Conservation (phyloP, 2,113 vertebrate genomes). For the Larimichthys crocea region DNA sequence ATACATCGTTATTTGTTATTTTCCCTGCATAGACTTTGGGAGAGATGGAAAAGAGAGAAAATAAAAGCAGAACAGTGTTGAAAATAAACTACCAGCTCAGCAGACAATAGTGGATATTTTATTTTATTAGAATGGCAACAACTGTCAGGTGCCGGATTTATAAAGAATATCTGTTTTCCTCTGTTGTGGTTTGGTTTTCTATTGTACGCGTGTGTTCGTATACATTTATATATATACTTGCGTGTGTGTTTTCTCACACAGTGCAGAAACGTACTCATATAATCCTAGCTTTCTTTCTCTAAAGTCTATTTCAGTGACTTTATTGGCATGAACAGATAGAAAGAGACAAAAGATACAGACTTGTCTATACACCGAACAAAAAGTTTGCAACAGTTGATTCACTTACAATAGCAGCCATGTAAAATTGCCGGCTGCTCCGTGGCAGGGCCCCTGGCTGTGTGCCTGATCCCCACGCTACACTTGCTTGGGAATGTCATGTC, state of each 20-base stretch:
- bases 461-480: not conserved
- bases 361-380: not conserved
- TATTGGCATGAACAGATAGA: not conserved
- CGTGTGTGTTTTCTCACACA: conserved; percentile 14
- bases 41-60: conserved; percentile 48
- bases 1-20: conserved; percentile 71
- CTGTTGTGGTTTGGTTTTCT: conserved; percentile 10
- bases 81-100: conserved; percentile 59
- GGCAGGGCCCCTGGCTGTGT: not conserved
- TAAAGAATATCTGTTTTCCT: conserved; percentile 24
- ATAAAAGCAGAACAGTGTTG: conserved; percentile 49
- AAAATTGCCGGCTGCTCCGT: not conserved
- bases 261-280: conserved; percentile 11
- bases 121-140: conserved; percentile 47
- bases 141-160: conserved; percentile 31
- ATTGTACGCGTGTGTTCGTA: not conserved
- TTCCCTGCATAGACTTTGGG: conserved; percentile 42
- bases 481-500: not conserved
- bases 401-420: not conserved
- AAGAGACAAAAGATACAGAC: not conserved
- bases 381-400: not conserved
- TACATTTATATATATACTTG: not conserved
- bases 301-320: not conserved
- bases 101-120: conserved; percentile 47
- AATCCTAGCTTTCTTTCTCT: conserved; percentile 9